Percentiles rank a stretch among this genome's conserved stretches.
These are phyloP conservation scores for Mormyrus iriodes DNA, from an alignment of 2,113 vertebrate genomes.

Conservation along the genomic window DNA sequence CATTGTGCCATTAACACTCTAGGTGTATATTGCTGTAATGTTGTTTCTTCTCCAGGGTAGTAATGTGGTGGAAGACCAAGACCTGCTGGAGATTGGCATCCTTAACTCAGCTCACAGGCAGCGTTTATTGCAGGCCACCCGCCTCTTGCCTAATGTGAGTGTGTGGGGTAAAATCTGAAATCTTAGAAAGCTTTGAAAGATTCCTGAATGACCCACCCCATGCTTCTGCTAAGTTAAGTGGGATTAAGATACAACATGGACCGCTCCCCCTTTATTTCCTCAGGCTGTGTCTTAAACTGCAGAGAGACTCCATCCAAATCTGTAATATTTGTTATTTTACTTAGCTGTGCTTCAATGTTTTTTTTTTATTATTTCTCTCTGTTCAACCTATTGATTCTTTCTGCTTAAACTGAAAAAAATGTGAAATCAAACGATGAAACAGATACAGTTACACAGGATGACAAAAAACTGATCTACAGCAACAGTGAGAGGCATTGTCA, in stretches of 20 bases:
- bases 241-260: neutral
- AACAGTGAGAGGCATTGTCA: neutral
- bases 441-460: neutral
- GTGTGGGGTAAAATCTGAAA: neutral
- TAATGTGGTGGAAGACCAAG: constrained; percentile 97
- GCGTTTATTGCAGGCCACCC: constrained; percentile 91
- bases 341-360: neutral
- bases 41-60: constrained; percentile 72
- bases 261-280: neutral
- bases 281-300: neutral
- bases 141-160: constrained; percentile 87
- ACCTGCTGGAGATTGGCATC: constrained; percentile 94
- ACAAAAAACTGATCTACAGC: neutral
- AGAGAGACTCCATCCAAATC: neutral
- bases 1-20: neutral
- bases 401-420: neutral
- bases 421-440: neutral
- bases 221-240: neutral
- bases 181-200: neutral
- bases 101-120: constrained; percentile 96
- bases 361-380: neutral
- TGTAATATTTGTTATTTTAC: neutral
- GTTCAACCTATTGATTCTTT: neutral
- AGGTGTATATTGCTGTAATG: neutral
- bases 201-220: neutral